Evolutionary conservation across 2,888 invertebrate genomes (phyloP), one percentile per base, ranked within the genome.

Genomic region (Folsomia manolachei): DNA sequence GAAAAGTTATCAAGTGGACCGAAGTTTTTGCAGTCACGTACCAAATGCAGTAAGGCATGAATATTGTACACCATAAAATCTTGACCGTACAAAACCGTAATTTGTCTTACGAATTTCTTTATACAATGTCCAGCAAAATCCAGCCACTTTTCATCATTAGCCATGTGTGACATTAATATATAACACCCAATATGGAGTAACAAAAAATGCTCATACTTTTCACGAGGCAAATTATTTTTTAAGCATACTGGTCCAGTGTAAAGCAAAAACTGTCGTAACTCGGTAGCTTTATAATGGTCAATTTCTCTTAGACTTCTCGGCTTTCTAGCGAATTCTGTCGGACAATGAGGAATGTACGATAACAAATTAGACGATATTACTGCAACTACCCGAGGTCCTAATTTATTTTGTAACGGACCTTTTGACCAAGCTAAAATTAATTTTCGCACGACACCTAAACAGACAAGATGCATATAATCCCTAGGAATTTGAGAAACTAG

Each of bases 21-120:
- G 78, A 81, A 82, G 51, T 71, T 80, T 68, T 63, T 39, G 2
- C 81, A 82, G 75, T 84, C 83, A 69, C 81, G 79, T 24, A 82
- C 79, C 27, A 84, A 61, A 79, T 84, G 84, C 27, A 81, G 72
- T 19, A 84, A 72, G 61, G 81, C 79, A 77, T 84, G 84, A 2
- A 84, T 78, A 81, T 84, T 84, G 73, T 83, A 82, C 14, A 81
- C 80, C n/a, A 83, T 71, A 70, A 76, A 77, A 52, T 82, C 80
- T 71, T 78, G 73, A 14, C 82, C 82, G 80, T 83, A 84, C 39
- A 83, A 65, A 51, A 80, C 73, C 51, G 78, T 64, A 77, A 80
- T 73, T n/a, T 78, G 67, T 60, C 70, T 2, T 1, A 83, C 81
- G 80, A 82, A 83, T n/a, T 72, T 64, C 19, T 27, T 11, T 19